Base-by-base conservation (phyloP, 2,113 vertebrate genomes). In the Hyla sarda region DNA sequence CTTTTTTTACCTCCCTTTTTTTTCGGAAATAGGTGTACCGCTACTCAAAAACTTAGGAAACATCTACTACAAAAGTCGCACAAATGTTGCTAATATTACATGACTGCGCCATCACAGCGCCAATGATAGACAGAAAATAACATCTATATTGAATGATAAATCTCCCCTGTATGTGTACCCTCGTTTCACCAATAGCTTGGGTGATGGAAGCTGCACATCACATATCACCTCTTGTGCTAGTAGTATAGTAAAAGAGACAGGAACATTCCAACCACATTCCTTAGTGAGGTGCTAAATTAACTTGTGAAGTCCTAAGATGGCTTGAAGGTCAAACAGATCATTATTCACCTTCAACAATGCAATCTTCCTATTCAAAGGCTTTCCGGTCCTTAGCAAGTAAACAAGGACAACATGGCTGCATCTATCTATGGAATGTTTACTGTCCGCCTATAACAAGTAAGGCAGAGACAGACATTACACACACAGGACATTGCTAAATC, bases 251-350 rank as follows among this genome's bases (percentile, higher is more conserved):
- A 81, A 81, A 45, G 23, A 17, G 37, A 65, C 6, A 16, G 13
- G 34, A 47, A 47, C 34, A 28, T 62, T 65, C 34, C 34, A 28
- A 23, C 14, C 56, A 81, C 56, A 83, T 83, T 83, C 50, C 48
- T 54, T 10, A 34, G 30, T 28, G n/a, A 34, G 48, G 67, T 54
- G 47, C 21, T 83, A 83, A 37, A 37, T 81, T 37, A 65, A 45
- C 41, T 81, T 47, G 8, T 81, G 25, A 81, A n/a, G 23, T 62
- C 52, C 56, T 23, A 25, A 54, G 23, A 37, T 83, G 67, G 19
- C 67, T 32, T 30, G 34, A 47, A 81, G 78, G 56, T 65, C 48
- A 83, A 50, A 37, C 34, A 37, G 19, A 82, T 82, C 71, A n/a
- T 56, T 34, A 74, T 56, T 28, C n/a, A 25, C 21, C 41, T 37